Percentiles rank a stretch among this genome's conserved stretches.
These are phyloP conservation scores for Leptosomus discolor DNA, from an alignment of 2,113 vertebrate genomes.

Conservation along the genomic window DNA sequence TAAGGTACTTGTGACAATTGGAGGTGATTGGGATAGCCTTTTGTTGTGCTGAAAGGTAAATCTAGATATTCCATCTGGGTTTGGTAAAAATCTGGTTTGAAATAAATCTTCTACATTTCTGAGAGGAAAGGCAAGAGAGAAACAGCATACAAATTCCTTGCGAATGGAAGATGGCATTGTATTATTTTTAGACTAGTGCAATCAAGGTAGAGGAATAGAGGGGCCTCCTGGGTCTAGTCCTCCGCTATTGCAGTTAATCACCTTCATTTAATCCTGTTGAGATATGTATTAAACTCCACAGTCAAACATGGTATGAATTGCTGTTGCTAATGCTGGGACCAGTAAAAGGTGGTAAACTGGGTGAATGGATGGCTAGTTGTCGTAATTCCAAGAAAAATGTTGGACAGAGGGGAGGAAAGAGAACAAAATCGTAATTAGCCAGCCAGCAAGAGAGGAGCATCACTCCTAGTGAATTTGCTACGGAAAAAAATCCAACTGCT, in stretches of 20 bases:
- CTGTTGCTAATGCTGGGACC: background rate
- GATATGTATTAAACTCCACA: background rate
- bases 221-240: background rate
- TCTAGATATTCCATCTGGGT: background rate
- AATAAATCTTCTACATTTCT: background rate
- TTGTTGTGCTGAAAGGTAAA: background rate
- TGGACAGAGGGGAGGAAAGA: background rate
- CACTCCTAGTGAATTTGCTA: background rate
- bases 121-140: background rate
- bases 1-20: background rate
- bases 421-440: background rate
- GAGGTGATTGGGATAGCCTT: background rate
- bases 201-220: background rate
- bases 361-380: background rate
- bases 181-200: background rate
- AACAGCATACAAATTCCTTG: background rate
- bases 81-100: background rate
- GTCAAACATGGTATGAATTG: background rate
- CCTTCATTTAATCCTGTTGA: background rate
- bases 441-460: background rate
- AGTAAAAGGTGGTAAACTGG: background rate
- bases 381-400: background rate
- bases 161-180: background rate
- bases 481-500: background rate
- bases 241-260: background rate